Conservation (phyloP, 2,888 invertebrate genomes). For the Protula sp. region DNA sequence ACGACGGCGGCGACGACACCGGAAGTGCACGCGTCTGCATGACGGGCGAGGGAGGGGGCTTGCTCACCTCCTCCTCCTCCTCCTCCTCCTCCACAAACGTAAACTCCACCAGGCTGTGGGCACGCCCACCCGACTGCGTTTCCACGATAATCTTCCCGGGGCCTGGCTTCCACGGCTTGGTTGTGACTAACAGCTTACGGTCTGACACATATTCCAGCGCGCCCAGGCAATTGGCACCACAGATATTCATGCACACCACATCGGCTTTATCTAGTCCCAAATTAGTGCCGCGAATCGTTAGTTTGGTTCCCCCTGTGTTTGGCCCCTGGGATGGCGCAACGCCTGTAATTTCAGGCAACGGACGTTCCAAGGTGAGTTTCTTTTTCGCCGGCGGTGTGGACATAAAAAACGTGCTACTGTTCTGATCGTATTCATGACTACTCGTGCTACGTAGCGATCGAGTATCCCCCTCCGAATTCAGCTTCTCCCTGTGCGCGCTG, state of each 20-base stretch:
- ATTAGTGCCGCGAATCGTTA: slow-evolving; percentile 43
- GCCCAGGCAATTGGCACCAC: slow-evolving; percentile 43
- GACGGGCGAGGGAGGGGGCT: too few species aligned
- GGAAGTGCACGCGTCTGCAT: too few species aligned
- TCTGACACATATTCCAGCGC: slow-evolving; percentile 43
- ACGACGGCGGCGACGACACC: neutral
- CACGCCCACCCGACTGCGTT: slow-evolving; percentile 45
- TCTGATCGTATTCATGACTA: too few species aligned
- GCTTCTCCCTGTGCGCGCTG: too few species aligned
- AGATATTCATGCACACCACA: slow-evolving; percentile 40
- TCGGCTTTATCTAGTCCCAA: slow-evolving; percentile 43
- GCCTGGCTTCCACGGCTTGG: slow-evolving; percentile 38
- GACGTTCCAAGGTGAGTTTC: too few species aligned
- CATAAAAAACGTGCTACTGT: too few species aligned
- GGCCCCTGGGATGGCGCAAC: slow-evolving; percentile 39
- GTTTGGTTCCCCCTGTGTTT: slow-evolving; percentile 37
- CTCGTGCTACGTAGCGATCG: too few species aligned
- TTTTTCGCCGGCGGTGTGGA: neutral
- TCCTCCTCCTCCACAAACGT: slow-evolving; percentile 1
- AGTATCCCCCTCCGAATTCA: too few species aligned
- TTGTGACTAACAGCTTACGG: slow-evolving; percentile 35
- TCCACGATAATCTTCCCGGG: slow-evolving; percentile 42
- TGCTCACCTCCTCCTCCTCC: neutral
- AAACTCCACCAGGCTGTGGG: slow-evolving; percentile 11
- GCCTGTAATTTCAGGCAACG: slow-evolving; percentile 38